A percentile compares a stretch with the other conserved stretches of the same genome.
These are phyloP conservation scores for Setophaga kirtlandii DNA, from an alignment of 2,113 vertebrate genomes.

Conservation along the genomic window DNA sequence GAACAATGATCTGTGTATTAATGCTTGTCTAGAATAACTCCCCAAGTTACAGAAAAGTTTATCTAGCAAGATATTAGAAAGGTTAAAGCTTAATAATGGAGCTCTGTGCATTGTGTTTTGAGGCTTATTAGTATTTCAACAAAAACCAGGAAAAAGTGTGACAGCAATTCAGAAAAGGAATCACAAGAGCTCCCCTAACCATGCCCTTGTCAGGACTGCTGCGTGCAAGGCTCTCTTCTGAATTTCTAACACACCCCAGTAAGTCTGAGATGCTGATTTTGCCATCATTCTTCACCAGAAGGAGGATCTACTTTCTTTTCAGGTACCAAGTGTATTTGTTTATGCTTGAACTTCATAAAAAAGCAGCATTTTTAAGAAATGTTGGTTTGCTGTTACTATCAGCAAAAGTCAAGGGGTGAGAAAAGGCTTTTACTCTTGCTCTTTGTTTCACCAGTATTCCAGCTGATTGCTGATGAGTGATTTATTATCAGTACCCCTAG, in stretches of 20 bases:
- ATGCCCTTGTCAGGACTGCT: not conserved
- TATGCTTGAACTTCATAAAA: not conserved
- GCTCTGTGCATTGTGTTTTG: too few species aligned
- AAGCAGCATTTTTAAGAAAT: not conserved
- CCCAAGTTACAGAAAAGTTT: too few species aligned
- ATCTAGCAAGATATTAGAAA: too few species aligned
- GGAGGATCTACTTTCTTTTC: not conserved
- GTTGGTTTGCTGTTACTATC: not conserved
- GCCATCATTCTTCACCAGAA: not conserved
- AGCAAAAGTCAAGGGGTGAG: not conserved
- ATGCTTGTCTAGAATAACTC: too few species aligned
- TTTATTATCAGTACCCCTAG: not conserved
- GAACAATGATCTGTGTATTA: too few species aligned
- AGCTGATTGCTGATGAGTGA: not conserved
- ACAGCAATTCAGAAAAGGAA: not conserved
- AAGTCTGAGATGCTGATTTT: not conserved
- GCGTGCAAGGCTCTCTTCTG: not conserved
- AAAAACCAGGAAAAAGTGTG: not conserved
- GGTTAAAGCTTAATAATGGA: too few species aligned
- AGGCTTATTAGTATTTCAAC: not conserved
- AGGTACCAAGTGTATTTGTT: not conserved
- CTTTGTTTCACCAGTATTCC: not conserved
- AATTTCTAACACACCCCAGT: not conserved
- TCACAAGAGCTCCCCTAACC: not conserved
- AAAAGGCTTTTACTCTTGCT: not conserved